These are phyloP conservation scores for Damaliscus lunatus DNA, from an alignment of 2,113 vertebrate species.

Conservation along the genomic window DNA sequence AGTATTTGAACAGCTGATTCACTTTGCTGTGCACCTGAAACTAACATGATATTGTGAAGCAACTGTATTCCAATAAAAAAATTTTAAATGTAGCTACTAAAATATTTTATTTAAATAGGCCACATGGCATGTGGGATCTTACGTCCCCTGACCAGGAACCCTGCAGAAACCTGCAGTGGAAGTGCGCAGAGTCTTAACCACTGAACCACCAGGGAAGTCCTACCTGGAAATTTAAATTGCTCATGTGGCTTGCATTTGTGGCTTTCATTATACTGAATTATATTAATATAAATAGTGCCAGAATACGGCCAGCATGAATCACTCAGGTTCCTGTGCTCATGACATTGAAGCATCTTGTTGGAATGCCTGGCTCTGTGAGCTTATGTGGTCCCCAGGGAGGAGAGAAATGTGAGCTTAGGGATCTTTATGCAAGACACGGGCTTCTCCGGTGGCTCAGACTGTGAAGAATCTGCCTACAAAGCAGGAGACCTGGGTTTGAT, in stretches of 20 bases:
- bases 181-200: neutral
- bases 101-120: neutral
- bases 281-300: too few relatives aligned
- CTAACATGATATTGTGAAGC: neutral
- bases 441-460: neutral
- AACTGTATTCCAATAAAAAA: neutral
- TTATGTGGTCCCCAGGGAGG: neutral
- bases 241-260: neutral
- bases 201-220: neutral
- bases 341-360: neutral
- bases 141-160: neutral
- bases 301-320: neutral
- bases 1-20: neutral
- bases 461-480: neutral
- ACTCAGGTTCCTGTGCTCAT: neutral
- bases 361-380: neutral
- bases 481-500: neutral
- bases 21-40: neutral
- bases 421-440: neutral
- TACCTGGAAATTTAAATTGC: neutral
- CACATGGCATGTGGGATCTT: neutral
- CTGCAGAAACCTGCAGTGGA: neutral
- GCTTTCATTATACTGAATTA: neutral
- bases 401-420: neutral
- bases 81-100: neutral